Evolutionary conservation across 2,797 vertebrate genomes (phyloP), one percentile per base, ranked within the genome.

Genomic region (Geotria australis): DNA sequence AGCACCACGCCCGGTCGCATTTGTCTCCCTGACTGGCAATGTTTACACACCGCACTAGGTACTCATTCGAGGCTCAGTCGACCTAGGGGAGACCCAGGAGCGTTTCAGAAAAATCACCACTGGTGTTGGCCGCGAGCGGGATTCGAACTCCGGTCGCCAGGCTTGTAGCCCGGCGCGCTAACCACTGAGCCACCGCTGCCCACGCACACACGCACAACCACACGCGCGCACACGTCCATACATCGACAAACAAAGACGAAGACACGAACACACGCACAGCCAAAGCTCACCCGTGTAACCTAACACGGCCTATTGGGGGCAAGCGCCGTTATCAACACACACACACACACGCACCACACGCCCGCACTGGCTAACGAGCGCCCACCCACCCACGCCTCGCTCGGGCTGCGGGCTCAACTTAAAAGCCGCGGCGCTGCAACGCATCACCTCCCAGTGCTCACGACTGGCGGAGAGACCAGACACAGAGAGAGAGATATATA

Each of bases 401-500:
- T 57, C 56, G 57, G 56, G 46, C 56, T 24, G 48, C n/a, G 3
- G 15, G 8, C 46, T 57, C 15, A 57, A 46, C 15, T 10, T 11
- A 8, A 46, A 10, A 24, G 57, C 24, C 10, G 46, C 48, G 10
- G 10, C 15, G 15, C 46, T 14, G 46, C 24, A 24, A 57, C 11
- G 14, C 14, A 8, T 10, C 10, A 57, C 46, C 11, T 57, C 8
- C 57, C 11, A 57, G 24, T 12, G 46, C 15, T 57, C 14, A 48
- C 48, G 15, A 15, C 15, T 15, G 15, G 61, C 58, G 61, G 12
- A 46, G 62, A 7, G 56, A 4, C 8, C 58, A 66, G 55, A 55
- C 66, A 56, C 46, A 10, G 46, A 5, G 9, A 57, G 51, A 59
- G 47, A 59, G 10, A 14, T 15, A 15, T 15, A n/a, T 10, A 49